phyloP scores from a whole-genome alignment of 2,113 vertebrate genomes.

The Gambusia affinis region DNA sequence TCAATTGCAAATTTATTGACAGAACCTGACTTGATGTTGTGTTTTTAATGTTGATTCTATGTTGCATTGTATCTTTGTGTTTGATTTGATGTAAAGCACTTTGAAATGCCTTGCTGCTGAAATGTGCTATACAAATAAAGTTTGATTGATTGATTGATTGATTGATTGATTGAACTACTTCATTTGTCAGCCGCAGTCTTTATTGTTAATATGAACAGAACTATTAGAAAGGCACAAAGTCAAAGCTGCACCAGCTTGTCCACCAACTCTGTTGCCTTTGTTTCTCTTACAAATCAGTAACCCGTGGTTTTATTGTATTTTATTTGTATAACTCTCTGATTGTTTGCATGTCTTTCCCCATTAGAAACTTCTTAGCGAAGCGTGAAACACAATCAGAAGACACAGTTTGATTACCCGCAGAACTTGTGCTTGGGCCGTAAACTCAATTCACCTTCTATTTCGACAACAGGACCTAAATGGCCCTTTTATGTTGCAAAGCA shows the following conservation, averaged over 20 bases:
- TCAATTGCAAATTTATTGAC: too few species aligned
- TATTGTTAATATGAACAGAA: not conserved
- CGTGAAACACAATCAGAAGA: not conserved
- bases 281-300: conserved; percentile 4
- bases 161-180: not conserved
- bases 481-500: not conserved
- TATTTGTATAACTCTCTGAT: conserved; percentile 1
- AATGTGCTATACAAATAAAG: too few species aligned
- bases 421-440: not conserved
- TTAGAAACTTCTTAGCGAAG: not conserved
- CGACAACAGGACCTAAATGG: not conserved
- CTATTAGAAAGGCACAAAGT: not conserved
- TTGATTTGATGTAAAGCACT: too few species aligned
- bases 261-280: not conserved
- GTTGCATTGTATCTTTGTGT: too few species aligned
- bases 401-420: not conserved
- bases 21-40: too few species aligned
- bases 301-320: conserved; percentile 1
- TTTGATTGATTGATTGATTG: too few species aligned
- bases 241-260: not conserved
- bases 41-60: too few species aligned
- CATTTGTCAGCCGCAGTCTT: conserved; percentile 1
- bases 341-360: conserved; percentile 10
- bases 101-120: too few species aligned
- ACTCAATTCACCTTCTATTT: not conserved